Conservation (phyloP, 2,797 vertebrate species). For the Rhadinocentrus ornatus region DNA sequence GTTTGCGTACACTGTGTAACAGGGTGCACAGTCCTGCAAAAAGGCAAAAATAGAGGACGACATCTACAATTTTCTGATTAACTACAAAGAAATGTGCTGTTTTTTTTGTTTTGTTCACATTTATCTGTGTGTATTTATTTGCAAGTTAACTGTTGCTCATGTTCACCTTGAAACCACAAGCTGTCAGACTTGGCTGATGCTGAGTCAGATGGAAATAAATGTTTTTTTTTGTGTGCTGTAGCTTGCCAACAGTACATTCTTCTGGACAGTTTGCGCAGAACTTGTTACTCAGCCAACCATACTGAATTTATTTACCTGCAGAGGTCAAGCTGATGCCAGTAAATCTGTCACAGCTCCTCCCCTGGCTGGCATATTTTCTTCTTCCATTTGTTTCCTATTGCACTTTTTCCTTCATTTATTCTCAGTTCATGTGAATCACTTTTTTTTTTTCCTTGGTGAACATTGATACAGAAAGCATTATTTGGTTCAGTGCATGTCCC, state of each 20-base stretch:
- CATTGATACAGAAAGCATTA: conserved; percentile 41
- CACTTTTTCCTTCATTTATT: neutral
- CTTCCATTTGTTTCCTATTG: neutral
- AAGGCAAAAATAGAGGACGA: neutral
- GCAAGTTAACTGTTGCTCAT: neutral
- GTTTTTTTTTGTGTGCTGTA: neutral
- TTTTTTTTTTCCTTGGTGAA: conserved; percentile 27
- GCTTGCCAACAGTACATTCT: conserved; percentile 28
- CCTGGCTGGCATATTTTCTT: neutral
- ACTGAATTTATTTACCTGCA: conserved; percentile 19
- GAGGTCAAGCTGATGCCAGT: neutral
- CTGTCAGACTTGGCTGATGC: conserved; percentile 9
- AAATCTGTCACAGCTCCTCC: conserved; percentile 17
- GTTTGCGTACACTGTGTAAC: neutral
- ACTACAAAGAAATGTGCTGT: neutral
- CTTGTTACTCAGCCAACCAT: neutral
- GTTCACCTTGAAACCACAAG: conserved; percentile 1
- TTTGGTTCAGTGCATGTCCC: conserved; percentile 45
- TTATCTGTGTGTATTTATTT: neutral
- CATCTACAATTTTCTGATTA: neutral
- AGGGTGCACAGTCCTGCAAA: neutral
- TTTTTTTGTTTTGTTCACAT: neutral
- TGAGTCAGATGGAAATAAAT: conserved; percentile 20
- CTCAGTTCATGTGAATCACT: conserved; percentile 24
- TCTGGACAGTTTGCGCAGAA: conserved; percentile 15